Base-by-base conservation (phyloP, 2,888 invertebrate species). In the Perithous albicinctus region DNA sequence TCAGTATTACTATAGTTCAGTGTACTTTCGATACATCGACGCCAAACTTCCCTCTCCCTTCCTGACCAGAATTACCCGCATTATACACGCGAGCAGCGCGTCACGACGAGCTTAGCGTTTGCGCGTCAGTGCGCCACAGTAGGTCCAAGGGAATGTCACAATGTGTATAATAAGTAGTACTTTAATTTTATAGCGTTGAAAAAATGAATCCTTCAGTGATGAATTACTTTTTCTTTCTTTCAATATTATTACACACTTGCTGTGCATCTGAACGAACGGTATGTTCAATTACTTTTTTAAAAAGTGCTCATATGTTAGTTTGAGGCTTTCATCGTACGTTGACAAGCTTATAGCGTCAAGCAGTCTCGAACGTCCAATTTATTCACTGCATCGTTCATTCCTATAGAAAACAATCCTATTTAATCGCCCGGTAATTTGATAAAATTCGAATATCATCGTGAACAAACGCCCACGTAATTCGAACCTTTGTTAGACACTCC, bases 261-360 rank as follows among this genome's bases (percentile, higher is more conserved):
- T 81, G 29, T 15, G 76, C 73, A 41, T 76, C 70, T n/a, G 73
- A 84, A 64, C 75, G 84, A 77, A 84, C 73, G 75, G 84, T 84
- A 79, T 5, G 83, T 77, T 23, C 15, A 54, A 46, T 32, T 46
- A 18, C 46, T 18, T 38, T 78, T 26, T 51, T 12, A 12, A 23
- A 51, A 73, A 70, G 29, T 20, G 10, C 32, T 69, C 23, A 10
- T 51, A n/a, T n/a, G n/a, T n/a, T n/a, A n/a, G n/a, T n/a, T n/a
- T n/a, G n/a, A n/a, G n/a, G n/a, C n/a, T n/a, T n/a, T n/a, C n/a
- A n/a, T n/a, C n/a, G n/a, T n/a, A n/a, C n/a, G n/a, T n/a, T n/a
- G n/a, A n/a, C n/a, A n/a, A n/a, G n/a, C n/a, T 54, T 54, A 38
- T 12, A 15, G 15, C 59, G 51, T 72, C 32, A 48, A 32, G 41